phyloP scores from a whole-genome alignment of 2,888 invertebrate species.

The Anodontia alba region DNA sequence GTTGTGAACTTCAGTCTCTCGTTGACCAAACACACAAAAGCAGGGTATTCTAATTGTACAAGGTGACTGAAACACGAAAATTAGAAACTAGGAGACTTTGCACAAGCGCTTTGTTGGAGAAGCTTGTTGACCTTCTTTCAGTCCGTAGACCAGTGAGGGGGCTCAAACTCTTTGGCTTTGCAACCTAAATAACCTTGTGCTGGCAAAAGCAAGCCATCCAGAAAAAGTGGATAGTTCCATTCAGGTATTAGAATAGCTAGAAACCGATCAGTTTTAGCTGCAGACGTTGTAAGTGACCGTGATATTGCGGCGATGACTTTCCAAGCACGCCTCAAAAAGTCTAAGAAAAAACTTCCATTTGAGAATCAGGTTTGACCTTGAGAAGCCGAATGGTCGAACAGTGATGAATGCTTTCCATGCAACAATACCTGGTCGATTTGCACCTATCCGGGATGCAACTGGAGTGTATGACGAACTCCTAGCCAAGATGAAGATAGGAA shows the following conservation, averaged over 20 bases:
- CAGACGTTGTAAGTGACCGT: slow-evolving; percentile 28
- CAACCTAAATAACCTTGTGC: slow-evolving; percentile 31
- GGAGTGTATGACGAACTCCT: no score
- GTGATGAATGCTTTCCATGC: no score
- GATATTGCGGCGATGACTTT: slow-evolving; percentile 30
- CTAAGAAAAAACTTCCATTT: slow-evolving; percentile 17
- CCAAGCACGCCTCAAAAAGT: slow-evolving; percentile 26
- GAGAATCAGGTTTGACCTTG: slow-evolving; percentile 27
- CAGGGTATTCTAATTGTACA: slow-evolving; percentile 49
- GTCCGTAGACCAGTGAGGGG: slow-evolving; percentile 31
- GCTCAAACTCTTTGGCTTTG: slow-evolving; percentile 43
- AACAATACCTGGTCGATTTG: no score
- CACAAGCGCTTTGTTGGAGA: slow-evolving; percentile 37
- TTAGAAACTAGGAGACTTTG: slow-evolving; percentile 38
- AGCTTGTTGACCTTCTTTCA: slow-evolving; percentile 33
- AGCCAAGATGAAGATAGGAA: no score
- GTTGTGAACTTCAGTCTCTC: slow-evolving; percentile 32
- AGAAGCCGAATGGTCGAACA: no score
- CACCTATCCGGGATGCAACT: no score
- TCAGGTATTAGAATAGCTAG: no score
- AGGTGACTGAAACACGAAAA: slow-evolving; percentile 55
- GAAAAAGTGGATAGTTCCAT: no score
- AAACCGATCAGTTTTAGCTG: no score
- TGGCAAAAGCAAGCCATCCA: slow-evolving; percentile 48
- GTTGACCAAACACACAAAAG: slow-evolving; percentile 40